Evolutionary conservation across 2,797 vertebrate species (phyloP).

Genomic region (Neomorphus geoffroyi): DNA sequence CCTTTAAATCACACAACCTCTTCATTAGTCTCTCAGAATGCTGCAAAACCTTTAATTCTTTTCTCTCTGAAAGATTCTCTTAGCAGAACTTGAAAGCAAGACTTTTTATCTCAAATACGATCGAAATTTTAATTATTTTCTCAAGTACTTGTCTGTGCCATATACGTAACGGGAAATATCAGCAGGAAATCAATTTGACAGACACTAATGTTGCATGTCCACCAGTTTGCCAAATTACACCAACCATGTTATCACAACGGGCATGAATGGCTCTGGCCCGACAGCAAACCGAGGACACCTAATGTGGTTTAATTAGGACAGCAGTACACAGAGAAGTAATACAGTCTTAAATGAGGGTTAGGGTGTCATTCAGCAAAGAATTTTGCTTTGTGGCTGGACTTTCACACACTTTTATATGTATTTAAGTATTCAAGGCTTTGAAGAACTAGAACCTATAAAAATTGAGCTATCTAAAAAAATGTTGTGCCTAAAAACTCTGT

Average conservation of each 20-base stretch:
- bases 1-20: constrained; percentile 46
- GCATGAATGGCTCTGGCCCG: neutral
- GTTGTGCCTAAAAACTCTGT: neutral
- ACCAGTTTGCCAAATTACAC: constrained; percentile 15
- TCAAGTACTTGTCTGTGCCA: neutral
- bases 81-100: constrained; percentile 3
- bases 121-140: constrained; percentile 53
- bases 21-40: constrained; percentile 42
- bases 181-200: constrained; percentile 37
- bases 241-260: neutral
- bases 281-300: constrained; percentile 17
- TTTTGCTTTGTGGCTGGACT: neutral
- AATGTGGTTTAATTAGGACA: constrained; percentile 45
- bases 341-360: constrained; percentile 39
- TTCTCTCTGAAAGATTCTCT: constrained; percentile 9
- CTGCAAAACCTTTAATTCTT: constrained; percentile 38
- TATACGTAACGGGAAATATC: neutral
- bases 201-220: constrained; percentile 29
- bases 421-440: neutral
- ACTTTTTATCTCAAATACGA: neutral
- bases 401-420: neutral
- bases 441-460: neutral
- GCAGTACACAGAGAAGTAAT: constrained; percentile 8
- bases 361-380: constrained; percentile 2
- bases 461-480: neutral